These are phyloP conservation scores for Manis crassicaudata DNA, from an alignment of 2,797 vertebrate genomes.

Conservation along the genomic window DNA sequence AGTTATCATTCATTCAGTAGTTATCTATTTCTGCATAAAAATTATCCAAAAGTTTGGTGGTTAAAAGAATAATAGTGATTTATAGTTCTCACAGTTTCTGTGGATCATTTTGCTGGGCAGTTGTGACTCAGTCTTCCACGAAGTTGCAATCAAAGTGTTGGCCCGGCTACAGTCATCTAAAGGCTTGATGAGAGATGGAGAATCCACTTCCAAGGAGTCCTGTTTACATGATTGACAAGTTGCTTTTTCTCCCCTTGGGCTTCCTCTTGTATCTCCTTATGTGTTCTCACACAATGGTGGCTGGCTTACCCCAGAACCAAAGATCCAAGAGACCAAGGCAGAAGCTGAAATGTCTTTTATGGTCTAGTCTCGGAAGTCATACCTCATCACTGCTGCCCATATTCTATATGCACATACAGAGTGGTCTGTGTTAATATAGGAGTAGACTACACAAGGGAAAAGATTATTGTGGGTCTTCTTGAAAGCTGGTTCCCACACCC, in stretches of 20 bases:
- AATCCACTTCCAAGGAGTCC: not conserved
- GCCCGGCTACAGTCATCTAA: not conserved
- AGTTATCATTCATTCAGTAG: slow-evolving; percentile 4
- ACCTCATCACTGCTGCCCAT: not conserved
- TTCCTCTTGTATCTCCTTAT: not conserved
- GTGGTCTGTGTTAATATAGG: not conserved
- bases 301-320: not conserved
- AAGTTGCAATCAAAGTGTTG: not conserved
- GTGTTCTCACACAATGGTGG: not conserved
- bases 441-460: not conserved
- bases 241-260: not conserved
- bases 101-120: not conserved
- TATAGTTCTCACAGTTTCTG: not conserved
- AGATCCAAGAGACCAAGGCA: not conserved
- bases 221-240: not conserved
- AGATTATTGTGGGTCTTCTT: not conserved
- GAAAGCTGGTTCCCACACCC: not conserved
- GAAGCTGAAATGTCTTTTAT: not conserved
- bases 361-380: not conserved
- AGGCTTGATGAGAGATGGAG: not conserved
- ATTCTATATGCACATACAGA: not conserved
- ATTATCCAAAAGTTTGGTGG: not conserved
- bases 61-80: not conserved
- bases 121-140: not conserved
- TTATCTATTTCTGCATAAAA: slow-evolving; percentile 30